A percentile compares a stretch with the other conserved stretches of the same genome.
Evolutionary conservation across 2,113 vertebrate species (phyloP).

Genomic region (Leiothrix lutea): DNA sequence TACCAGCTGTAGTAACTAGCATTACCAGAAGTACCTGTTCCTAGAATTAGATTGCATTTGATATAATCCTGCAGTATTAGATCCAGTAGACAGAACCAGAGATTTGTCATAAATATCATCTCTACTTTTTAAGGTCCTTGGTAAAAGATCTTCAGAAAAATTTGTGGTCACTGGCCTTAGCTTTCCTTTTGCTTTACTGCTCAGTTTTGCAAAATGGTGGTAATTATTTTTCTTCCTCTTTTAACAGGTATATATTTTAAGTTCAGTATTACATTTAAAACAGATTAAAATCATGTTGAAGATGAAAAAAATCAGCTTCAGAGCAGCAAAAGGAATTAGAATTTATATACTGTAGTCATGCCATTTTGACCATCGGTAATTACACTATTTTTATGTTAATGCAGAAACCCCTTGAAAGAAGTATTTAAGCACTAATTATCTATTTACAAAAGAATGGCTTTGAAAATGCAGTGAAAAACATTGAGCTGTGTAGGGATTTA

Average conservation of each 20-base stretch:
- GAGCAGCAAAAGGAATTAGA: conserved; percentile 44
- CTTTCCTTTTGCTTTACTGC: neutral
- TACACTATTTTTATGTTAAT: conserved; percentile 66
- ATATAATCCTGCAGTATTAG: neutral
- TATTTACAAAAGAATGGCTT: conserved; percentile 66
- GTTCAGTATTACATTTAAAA: conserved; percentile 3
- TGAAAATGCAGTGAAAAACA: conserved; percentile 49
- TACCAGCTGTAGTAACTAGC: neutral
- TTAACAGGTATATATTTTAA: neutral
- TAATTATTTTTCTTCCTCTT: neutral
- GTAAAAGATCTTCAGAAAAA: neutral
- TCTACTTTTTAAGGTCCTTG: neutral
- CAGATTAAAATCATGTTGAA: conserved; percentile 6
- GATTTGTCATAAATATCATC: neutral
- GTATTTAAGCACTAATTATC: conserved; percentile 67
- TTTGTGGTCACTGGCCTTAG: neutral
- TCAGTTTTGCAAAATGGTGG: neutral
- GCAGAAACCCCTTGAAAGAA: conserved; percentile 62
- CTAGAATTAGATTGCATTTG: neutral
- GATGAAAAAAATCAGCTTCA: conserved; percentile 31
- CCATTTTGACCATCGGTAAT: conserved; percentile 56
- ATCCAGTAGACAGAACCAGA: neutral
- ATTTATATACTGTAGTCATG: conserved; percentile 54
- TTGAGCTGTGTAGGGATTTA: conserved; percentile 17
- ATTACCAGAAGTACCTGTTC: neutral